Evolutionary conservation across 2,888 invertebrate genomes (phyloP).

Genomic region (Entomobrya proxima): DNA sequence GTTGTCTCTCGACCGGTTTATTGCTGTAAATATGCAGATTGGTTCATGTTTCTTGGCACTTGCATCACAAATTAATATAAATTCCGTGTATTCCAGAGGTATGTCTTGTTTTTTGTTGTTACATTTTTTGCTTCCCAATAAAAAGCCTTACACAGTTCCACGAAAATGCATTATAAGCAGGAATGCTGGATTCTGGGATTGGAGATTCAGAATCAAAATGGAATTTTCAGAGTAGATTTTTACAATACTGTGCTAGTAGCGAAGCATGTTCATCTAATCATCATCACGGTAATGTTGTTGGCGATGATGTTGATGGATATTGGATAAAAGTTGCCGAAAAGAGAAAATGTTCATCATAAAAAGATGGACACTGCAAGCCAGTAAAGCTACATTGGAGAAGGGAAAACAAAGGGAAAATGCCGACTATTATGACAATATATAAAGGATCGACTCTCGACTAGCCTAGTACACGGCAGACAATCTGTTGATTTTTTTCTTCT

Average conservation of each 20-base stretch:
- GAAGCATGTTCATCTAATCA: neutral
- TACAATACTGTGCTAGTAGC: neutral
- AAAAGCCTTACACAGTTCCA: too few relatives aligned
- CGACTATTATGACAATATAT: conserved; percentile 39
- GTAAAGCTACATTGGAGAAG: neutral
- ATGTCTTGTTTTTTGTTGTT: too few relatives aligned
- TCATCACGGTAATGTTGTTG: neutral
- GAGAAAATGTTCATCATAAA: conserved; percentile 59
- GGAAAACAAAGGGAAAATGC: conserved; percentile 37
- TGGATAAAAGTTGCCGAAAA: conserved; percentile 59
- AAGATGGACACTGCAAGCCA: conserved; percentile 45
- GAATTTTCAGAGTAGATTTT: neutral
- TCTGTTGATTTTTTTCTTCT: neutral
- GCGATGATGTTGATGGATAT: conserved; percentile 23
- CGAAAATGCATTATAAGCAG: too few relatives aligned
- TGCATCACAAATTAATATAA: conserved; percentile 3
- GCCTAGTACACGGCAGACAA: neutral
- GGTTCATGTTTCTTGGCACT: neutral
- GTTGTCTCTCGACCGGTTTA: too few relatives aligned
- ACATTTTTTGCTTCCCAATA: too few relatives aligned
- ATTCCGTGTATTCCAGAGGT: neutral
- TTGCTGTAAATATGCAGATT: neutral
- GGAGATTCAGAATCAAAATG: neutral
- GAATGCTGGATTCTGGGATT: too few relatives aligned
- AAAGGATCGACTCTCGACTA: neutral